Base-by-base conservation (phyloP, 1,140 invertebrate species). In the Plodia interpunctella region DNA sequence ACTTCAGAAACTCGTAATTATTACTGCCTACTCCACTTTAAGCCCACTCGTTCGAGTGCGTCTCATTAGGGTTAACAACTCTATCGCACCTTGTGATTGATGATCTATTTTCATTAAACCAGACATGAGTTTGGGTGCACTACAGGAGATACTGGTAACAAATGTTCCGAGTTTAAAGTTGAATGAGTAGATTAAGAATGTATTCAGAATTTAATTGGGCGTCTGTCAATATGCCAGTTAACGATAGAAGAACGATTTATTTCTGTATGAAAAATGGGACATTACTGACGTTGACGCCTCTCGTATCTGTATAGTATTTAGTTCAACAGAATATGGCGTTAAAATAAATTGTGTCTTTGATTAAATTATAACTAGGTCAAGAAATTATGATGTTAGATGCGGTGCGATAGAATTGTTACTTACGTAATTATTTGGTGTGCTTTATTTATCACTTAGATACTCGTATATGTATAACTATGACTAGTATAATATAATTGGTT, bases 161-260 rank as follows among this genome's bases (percentile, higher is more conserved):
- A 52, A 21, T 53, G 38, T 15, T 44, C n/a, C 38, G 10, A 44
- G 30, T 32, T 32, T 55, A 60, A 60, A 55, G 32, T 44, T 17
- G 38, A 44, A 6, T 44, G 38, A 44, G 10, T 15, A 44, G 38
- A 44, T 44, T 44, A 44, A 3, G 10, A 44, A 49, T 17, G 38
- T 25, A 19, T 21, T 52, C 50, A 30, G 9, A 52, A 44, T 15
- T 44, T 66, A 62, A 66, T 70, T 62, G 56, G 59, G 60, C 49
- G 62, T 62, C 62, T 49, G 63, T 70, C 67, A 70, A 60, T 63
- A 61, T 58, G 63, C 63, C 63, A 60, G 63, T 30, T 32, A 17
- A 18, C 51, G 63, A 66, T 61, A 69, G 65, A 55, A 54, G 11
- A 54, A 18, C 11, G 19, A 28, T 17, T 30, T 54, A 32, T 54